A percentile compares a stretch with the other conserved stretches of the same genome.
Conservation (phyloP, 2,113 vertebrate species). For the Pongo abelii region DNA sequence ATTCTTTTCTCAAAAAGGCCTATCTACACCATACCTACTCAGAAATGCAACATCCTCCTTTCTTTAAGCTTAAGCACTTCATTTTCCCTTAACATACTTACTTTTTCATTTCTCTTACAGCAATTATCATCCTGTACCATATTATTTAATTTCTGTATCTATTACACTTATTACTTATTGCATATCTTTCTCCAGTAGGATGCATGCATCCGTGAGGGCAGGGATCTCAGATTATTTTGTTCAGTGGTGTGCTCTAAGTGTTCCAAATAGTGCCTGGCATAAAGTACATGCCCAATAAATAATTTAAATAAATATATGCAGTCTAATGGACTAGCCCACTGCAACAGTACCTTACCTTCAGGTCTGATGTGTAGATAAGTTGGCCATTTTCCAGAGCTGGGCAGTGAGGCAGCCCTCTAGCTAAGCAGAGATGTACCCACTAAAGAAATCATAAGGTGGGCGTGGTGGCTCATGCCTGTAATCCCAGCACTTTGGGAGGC, state of each 20-base stretch:
- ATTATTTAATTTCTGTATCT: background rate
- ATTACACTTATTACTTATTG: background rate
- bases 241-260: background rate
- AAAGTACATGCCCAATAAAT: background rate
- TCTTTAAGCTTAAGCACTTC: background rate
- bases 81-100: background rate
- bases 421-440: background rate
- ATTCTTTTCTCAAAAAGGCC: background rate
- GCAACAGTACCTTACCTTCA: background rate
- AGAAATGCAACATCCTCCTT: background rate
- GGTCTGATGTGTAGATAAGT: fast-evolving
- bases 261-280: background rate
- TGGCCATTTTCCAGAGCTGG: background rate
- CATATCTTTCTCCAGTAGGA: background rate
- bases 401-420: background rate
- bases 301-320: background rate
- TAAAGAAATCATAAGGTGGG: background rate
- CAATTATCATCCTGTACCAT: background rate
- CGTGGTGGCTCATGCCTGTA: too few species aligned
- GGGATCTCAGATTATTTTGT: background rate
- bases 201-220: background rate
- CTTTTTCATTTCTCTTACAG: background rate
- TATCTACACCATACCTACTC: background rate
- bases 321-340: too few species aligned
- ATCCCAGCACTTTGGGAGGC: too few species aligned